Conservation (phyloP, 2,113 vertebrate species). For the cattle (Bos taurus) region ARS-UCD2.0 NC_037331.1:81422501-81423000, state of each 20-base stretch:
- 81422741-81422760: background rate
- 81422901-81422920: background rate
- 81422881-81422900: background rate
- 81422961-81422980: background rate
- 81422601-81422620: background rate
- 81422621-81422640: background rate
- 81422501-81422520: slow-evolving; percentile 73
- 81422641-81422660: background rate
- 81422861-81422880: slow-evolving; percentile 8
- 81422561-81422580: background rate
- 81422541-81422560: slow-evolving; percentile 60
- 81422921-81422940: slow-evolving; percentile 14
- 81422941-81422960: background rate
- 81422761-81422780: background rate
- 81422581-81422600: background rate
- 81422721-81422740: background rate
- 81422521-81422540: slow-evolving; percentile 79
- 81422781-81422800: background rate
- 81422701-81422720: background rate
- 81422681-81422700: background rate
- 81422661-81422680: background rate
- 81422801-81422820: background rate
- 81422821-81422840: background rate
- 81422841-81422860: background rate
- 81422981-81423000: background rate